Base-by-base conservation (phyloP, 1,140 invertebrate species). In the Maniola jurtina region DNA sequence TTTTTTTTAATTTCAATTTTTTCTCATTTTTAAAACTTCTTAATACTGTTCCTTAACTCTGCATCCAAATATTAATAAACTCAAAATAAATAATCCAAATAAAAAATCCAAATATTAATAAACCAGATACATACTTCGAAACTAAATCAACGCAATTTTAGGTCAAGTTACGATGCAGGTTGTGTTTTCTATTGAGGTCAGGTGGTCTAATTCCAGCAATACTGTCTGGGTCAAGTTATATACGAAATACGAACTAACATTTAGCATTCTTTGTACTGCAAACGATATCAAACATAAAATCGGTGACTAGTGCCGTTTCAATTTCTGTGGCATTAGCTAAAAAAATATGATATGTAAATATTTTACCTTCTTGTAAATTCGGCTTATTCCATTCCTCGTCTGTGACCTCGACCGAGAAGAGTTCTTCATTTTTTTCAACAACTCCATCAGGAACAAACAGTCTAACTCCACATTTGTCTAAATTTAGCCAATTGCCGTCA, bases 371-470 rank as follows among this genome's bases (percentile, higher is more conserved):
- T 75, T 92, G 90, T 50, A 95, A 84, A 72, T 92, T 86, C 2
- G 95, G 95, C 63, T 93, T 85, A 75, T 94, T 94, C 82, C 93
- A 93, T 70, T 95, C 94, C 71, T 95, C 94, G 68, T 94, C 92
- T n/a, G 94, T 92, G 5, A 95, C 92, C 16, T 94, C 94, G 60
- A 95, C 82, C 71, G 93, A 95, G 16, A 95, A 91, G 68, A 95
- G 91, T 73, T 95, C 94, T 15, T 92, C 87, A 0, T 92, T 93
- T 67, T 93, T 92, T 47, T 91, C 88, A 4, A 96, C 83, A 5
- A 95, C 93, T 33, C 94, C 94, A 79, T 95, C 94, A 16, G 95
- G 95, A 14, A 95, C 89, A 2, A 93, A 95, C 64, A 96, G 76
- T 70, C 93, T 92, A 0, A 95, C 92, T n/a, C 94, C 94, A 76